These are phyloP conservation scores for Myotis myotis DNA, from an alignment of 2,797 vertebrate genomes.

Conservation along the genomic window DNA sequence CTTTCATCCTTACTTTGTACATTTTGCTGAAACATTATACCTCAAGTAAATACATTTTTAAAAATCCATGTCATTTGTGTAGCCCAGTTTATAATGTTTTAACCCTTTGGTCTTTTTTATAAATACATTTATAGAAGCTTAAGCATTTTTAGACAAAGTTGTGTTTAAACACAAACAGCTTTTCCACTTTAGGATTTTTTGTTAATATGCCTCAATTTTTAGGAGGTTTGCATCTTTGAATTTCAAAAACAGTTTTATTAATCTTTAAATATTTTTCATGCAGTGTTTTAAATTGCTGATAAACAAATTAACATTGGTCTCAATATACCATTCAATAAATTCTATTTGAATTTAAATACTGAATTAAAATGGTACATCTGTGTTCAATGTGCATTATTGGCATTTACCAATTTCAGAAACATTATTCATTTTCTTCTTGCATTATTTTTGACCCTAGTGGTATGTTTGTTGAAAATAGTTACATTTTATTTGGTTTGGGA, in stretches of 20 bases:
- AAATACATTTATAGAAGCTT: conserved; percentile 49
- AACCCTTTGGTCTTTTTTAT: conserved; percentile 38
- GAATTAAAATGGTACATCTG: background rate
- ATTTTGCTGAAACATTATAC: conserved; percentile 5
- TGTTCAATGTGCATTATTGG: background rate
- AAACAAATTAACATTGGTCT: background rate
- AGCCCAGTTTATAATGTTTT: conserved; percentile 25
- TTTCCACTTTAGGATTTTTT: background rate
- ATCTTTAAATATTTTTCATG: background rate
- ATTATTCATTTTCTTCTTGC: background rate
- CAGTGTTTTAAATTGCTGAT: background rate
- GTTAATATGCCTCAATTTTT: background rate
- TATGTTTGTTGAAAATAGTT: background rate
- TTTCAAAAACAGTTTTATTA: conserved; percentile 41
- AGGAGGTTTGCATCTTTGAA: background rate
- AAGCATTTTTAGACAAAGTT: conserved; percentile 45
- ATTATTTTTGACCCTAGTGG: background rate
- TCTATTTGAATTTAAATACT: background rate
- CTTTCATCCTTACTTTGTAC: conserved; percentile 63
- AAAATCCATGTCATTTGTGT: conserved; percentile 44
- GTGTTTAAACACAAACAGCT: conserved; percentile 43
- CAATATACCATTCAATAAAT: background rate
- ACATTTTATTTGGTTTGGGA: background rate
- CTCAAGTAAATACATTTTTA: conserved; percentile 29
- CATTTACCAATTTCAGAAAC: conserved; percentile 2